Evolutionary conservation across 2,888 invertebrate genomes (phyloP).

Genomic region (Pimpla rufipes): DNA sequence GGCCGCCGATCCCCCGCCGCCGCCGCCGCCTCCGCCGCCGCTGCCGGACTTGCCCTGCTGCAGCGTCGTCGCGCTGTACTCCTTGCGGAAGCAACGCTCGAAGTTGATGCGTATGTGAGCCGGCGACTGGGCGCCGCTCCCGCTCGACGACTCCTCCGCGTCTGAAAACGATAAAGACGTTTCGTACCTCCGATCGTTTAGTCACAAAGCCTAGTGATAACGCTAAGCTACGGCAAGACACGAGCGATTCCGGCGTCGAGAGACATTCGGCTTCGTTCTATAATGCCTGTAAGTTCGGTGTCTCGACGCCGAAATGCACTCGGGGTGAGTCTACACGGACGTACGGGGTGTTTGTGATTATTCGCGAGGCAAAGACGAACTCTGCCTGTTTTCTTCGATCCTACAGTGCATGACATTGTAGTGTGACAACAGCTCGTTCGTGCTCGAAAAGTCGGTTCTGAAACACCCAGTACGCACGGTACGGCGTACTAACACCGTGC

Average conservation of each 20-base stretch:
- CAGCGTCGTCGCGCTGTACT: constrained; percentile 85
- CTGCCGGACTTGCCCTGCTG: constrained; percentile 80
- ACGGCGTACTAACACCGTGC: constrained; percentile 70
- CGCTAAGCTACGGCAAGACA: background rate
- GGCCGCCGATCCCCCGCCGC: constrained; percentile 68
- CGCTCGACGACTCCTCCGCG: constrained; percentile 82
- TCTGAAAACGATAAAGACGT: constrained; percentile 80
- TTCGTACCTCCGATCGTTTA: constrained; percentile 63
- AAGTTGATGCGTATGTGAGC: constrained; percentile 85
- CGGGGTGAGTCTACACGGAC: constrained; percentile 52
- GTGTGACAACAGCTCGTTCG: background rate
- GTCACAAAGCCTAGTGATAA: background rate
- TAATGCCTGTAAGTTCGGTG: background rate
- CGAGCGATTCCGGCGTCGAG: constrained; percentile 16
- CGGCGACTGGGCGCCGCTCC: constrained; percentile 79
- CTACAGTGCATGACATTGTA: constrained; percentile 1
- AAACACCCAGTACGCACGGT: constrained; percentile 51
- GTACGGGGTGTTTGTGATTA: constrained; percentile 47
- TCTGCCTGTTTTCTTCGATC: constrained; percentile 8
- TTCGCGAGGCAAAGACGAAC: constrained; percentile 32
- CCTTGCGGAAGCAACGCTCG: constrained; percentile 86
- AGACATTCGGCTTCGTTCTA: background rate
- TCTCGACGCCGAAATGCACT: constrained; percentile 4
- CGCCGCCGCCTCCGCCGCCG: constrained; percentile 44
- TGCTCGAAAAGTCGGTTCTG: background rate